phyloP scores from a whole-genome alignment of 1,140 invertebrate genomes.

The Neodiprion fabricii region DNA sequence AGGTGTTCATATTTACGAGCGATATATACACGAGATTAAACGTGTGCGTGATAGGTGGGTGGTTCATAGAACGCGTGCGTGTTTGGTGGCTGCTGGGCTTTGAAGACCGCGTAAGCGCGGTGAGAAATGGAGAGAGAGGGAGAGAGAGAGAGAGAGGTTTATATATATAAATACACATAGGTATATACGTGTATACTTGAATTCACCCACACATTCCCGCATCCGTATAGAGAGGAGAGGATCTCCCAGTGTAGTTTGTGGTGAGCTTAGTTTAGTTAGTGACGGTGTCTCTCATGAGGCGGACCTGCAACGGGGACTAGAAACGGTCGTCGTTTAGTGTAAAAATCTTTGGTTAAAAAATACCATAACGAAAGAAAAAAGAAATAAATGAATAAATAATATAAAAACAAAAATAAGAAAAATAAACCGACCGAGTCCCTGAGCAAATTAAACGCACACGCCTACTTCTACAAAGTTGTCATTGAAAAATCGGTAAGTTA shows the following conservation, averaged over 20 bases:
- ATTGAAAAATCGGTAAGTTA: slow-evolving; percentile 36
- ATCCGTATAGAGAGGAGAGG: background rate
- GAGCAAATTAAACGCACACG: background rate
- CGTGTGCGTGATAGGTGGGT: too few relatives aligned
- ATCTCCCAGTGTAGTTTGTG: slow-evolving; percentile 28
- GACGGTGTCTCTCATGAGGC: slow-evolving; percentile 55
- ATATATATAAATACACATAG: background rate
- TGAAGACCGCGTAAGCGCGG: background rate
- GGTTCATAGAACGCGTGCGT: too few relatives aligned
- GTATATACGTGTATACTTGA: background rate
- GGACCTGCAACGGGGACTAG: slow-evolving; percentile 30
- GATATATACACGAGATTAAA: too few relatives aligned
- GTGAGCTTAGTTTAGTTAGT: slow-evolving; percentile 43
- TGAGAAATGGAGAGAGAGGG: slow-evolving; percentile 11
- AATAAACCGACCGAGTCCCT: too few relatives aligned
- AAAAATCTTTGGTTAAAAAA: slow-evolving; percentile 9
- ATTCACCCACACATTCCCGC: background rate
- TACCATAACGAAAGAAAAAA: slow-evolving; percentile 19
- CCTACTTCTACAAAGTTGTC: slow-evolving; percentile 24
- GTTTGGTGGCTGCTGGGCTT: too few relatives aligned
- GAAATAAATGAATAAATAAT: too few relatives aligned
- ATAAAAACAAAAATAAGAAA: too few relatives aligned
- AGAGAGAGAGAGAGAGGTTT: background rate
- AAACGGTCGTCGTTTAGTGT: background rate
- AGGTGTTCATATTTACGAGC: too few relatives aligned